Conservation (phyloP, 2,888 invertebrate species). For the Piscicola geometra region DNA sequence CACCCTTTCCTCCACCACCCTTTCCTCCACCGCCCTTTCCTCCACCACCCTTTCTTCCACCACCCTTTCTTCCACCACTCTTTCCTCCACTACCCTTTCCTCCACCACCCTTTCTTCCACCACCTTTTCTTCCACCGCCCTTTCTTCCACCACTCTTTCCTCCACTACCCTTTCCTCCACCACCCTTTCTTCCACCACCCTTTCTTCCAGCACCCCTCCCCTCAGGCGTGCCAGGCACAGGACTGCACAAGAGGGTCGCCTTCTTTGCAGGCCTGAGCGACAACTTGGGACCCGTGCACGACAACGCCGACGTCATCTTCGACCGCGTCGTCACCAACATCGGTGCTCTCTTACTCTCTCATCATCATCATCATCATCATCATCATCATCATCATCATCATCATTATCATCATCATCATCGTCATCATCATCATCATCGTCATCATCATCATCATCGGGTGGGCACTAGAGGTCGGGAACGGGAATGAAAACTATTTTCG, state of each 20-base stretch:
- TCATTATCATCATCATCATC: slow-evolving; percentile 24
- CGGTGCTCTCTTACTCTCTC: background rate
- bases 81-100: no score
- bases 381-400: slow-evolving; percentile 21
- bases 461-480: no score
- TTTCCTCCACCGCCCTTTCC: no score
- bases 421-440: slow-evolving; percentile 15
- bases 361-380: slow-evolving; percentile 27
- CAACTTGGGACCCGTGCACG: slow-evolving; percentile 49
- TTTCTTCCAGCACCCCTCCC: no score
- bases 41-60: no score
- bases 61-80: no score
- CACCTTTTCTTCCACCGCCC: no score
- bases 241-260: slow-evolving; percentile 46
- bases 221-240: slow-evolving; percentile 46
- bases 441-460: slow-evolving; percentile 26
- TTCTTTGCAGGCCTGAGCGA: slow-evolving; percentile 52
- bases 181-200: no score
- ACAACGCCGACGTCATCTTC: slow-evolving; percentile 46
- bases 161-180: background rate
- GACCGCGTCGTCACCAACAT: slow-evolving; percentile 52
- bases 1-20: no score
- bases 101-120: no score
- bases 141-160: background rate
- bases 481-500: no score